Base-by-base conservation (phyloP, 2,888 invertebrate species). In the Nomada goodeniana region DNA sequence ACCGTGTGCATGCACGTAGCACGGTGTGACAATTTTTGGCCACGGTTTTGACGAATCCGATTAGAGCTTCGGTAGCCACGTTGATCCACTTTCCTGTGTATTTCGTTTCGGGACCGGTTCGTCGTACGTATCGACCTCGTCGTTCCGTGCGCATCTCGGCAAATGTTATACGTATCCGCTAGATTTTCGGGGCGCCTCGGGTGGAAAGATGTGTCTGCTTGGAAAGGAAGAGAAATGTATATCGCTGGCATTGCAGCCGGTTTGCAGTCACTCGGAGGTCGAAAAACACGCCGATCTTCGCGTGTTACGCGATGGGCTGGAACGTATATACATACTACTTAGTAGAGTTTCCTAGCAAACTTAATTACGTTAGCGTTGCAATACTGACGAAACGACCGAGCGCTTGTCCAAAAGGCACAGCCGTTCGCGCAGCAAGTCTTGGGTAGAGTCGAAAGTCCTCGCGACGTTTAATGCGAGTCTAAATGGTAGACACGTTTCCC, bases 241-340 rank as follows among this genome's bases (percentile, higher is more conserved):
- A 44, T 13, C 55, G 23, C 13, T 42, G 23, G 60, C 70, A 71
- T 36, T 71, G 70, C 60, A 36, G 60, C 42, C 9, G n/a, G 50
- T 50, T 52, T 60, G 70, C 70, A 50, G 70, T 52, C 36, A 52
- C 50, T 60, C 60, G 7, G 59, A 60, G 20, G 29, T 50, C 50
- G 15, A 60, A 26, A 29, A 15, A 71, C 15, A 60, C 60, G 29
- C 29, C 36, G 60, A 50, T 36, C 20, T 36, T 36, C 36, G 70
- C 26, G 36, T 36, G 18, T 2, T 15, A 7, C 5, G 13, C 9
- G n/a, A 18, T 20, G 50, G n/a, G 20, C 59, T 36, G 23, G 18
- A 52, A 71, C 36, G 42, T 7, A 53, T 20, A 9, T n/a, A 20
- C 57, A 15, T 36, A 15, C 26, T 11, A 9, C 29, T 36, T 20